These are phyloP conservation scores for Atta cephalotes DNA, from an alignment of 1,140 invertebrate species.

Conservation along the genomic window DNA sequence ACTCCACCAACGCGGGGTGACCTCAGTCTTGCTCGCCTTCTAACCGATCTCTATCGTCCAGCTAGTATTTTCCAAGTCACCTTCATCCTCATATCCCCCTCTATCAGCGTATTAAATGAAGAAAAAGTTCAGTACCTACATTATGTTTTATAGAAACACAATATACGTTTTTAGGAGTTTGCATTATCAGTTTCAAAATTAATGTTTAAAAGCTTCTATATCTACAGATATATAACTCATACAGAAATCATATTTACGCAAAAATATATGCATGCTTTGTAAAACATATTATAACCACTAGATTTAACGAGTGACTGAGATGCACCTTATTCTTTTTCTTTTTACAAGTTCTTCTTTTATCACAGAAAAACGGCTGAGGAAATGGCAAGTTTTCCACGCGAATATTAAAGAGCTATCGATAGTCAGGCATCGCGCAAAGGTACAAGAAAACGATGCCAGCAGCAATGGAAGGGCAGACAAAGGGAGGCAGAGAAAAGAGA, in stretches of 20 bases:
- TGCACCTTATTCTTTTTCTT: background rate
- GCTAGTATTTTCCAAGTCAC: slow-evolving; percentile 72
- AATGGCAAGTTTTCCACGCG: slow-evolving; percentile 30
- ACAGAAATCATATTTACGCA: background rate
- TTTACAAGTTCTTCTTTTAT: background rate
- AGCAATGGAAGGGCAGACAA: slow-evolving; percentile 64
- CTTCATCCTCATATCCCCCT: slow-evolving; percentile 53
- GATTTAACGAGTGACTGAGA: slow-evolving; percentile 29
- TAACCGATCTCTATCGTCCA: slow-evolving; percentile 78
- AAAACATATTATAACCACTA: background rate
- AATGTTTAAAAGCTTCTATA: background rate
- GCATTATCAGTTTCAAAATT: slow-evolving; percentile 5
- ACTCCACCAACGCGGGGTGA: slow-evolving; percentile 79
- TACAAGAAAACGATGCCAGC: slow-evolving; percentile 64
- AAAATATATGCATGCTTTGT: background rate
- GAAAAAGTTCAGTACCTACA: slow-evolving; percentile 41
- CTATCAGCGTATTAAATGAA: slow-evolving; percentile 54
- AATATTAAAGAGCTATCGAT: slow-evolving; percentile 74
- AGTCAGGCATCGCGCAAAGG: slow-evolving; percentile 63
- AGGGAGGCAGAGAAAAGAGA: slow-evolving; percentile 67
- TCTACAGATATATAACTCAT: background rate
- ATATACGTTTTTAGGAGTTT: background rate
- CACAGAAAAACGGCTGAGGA: slow-evolving; percentile 19
- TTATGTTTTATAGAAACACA: slow-evolving; percentile 46
- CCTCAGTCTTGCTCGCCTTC: slow-evolving; percentile 54